Conservation (phyloP, 2,888 invertebrate genomes). For the Cantharis rufa region DNA sequence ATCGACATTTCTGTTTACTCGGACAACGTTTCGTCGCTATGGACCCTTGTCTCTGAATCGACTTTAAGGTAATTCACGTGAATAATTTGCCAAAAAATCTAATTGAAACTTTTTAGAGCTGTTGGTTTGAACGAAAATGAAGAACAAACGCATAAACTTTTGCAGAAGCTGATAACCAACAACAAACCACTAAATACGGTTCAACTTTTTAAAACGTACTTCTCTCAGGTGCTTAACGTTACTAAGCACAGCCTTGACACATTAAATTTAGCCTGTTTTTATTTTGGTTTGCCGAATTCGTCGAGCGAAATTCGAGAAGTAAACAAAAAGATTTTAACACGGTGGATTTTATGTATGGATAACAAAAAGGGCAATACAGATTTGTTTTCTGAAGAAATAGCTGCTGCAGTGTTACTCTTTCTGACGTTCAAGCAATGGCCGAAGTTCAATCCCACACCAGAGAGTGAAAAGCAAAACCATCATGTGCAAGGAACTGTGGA, state of each 20-base stretch:
- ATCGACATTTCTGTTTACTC: constrained; percentile 30
- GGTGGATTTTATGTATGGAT: constrained; percentile 42
- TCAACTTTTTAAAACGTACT: constrained; percentile 52
- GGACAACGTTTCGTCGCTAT: constrained; percentile 41
- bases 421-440: constrained; percentile 48
- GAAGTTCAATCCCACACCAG: not conserved
- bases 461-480: constrained; percentile 15
- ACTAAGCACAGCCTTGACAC: constrained; percentile 51
- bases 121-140: constrained; percentile 57
- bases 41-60: constrained; percentile 53
- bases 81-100: not conserved
- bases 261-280: constrained; percentile 49
- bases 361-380: constrained; percentile 31
- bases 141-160: constrained; percentile 52
- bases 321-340: constrained; percentile 33
- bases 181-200: constrained; percentile 47
- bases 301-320: constrained; percentile 28
- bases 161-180: constrained; percentile 52
- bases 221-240: constrained; percentile 51
- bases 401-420: constrained; percentile 42
- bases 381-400: constrained; percentile 31
- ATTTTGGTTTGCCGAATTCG: constrained; percentile 33
- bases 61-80: constrained; percentile 49
- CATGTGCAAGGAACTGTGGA: constrained; percentile 36
- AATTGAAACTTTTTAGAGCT: constrained; percentile 48